phyloP scores from a whole-genome alignment of 2,113 vertebrate genomes.

The Corythaixoides concolor region DNA sequence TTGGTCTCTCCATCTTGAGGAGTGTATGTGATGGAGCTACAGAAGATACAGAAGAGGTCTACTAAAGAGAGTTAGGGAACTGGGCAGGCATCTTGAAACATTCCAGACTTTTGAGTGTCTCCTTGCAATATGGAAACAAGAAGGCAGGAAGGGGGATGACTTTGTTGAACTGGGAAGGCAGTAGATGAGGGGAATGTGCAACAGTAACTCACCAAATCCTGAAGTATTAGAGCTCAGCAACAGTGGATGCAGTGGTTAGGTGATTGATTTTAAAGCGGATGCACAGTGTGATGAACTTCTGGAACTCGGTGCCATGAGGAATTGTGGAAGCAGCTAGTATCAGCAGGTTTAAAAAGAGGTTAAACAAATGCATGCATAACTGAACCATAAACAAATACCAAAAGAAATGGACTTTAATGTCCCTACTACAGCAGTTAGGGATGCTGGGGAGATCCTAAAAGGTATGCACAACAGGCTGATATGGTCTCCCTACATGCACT shows the following conservation, averaged over 20 bases:
- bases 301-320: background rate
- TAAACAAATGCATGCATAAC: background rate
- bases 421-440: background rate
- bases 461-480: fast-evolving
- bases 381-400: background rate
- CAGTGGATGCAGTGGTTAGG: background rate
- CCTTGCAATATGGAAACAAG: background rate
- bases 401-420: background rate
- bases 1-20: background rate
- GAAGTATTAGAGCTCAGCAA: background rate
- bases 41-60: background rate
- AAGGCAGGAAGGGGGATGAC: background rate
- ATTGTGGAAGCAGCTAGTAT: background rate
- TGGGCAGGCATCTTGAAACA: background rate
- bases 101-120: too few relatives aligned
- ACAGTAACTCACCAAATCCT: background rate
- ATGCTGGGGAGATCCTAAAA: background rate
- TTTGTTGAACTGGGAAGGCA: background rate
- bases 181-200: background rate
- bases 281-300: background rate
- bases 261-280: background rate
- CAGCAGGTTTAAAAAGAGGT: background rate
- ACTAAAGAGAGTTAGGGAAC: background rate
- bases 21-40: background rate
- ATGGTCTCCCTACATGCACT: fast-evolving